phyloP scores from a whole-genome alignment of 1,140 invertebrate genomes.

The Phortica variegata region DNA sequence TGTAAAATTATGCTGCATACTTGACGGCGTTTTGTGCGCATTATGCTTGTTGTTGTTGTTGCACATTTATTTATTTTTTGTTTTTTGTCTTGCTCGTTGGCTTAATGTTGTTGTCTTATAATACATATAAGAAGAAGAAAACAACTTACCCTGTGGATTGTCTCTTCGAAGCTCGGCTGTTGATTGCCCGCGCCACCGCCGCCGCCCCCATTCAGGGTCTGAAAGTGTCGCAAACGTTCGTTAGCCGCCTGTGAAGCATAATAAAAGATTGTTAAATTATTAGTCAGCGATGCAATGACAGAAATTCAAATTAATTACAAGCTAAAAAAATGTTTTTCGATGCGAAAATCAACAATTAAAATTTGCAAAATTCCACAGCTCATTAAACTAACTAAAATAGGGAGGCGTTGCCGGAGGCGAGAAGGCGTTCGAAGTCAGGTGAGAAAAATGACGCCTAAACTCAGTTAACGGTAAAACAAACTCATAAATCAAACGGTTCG shows the following conservation, averaged over 20 bases:
- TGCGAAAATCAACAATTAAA: too few relatives aligned
- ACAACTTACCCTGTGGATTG: constrained; percentile 76
- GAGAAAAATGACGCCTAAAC: background rate
- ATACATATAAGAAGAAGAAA: too few relatives aligned
- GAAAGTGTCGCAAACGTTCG: constrained; percentile 74
- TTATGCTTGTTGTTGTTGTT: background rate
- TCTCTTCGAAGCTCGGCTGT: constrained; percentile 80
- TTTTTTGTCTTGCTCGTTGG: too few relatives aligned
- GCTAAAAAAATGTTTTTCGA: too few relatives aligned
- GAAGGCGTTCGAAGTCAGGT: background rate
- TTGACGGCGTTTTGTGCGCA: background rate
- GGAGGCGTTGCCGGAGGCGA: background rate
- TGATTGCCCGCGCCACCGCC: constrained; percentile 54
- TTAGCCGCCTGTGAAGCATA: constrained; percentile 54
- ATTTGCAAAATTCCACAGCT: too few relatives aligned
- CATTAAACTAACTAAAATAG: too few relatives aligned
- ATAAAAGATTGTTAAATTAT: too few relatives aligned
- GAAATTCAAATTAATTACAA: constrained; percentile 31
- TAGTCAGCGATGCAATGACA: too few relatives aligned
- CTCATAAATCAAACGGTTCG: constrained; percentile 43
- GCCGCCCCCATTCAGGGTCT: constrained; percentile 69
- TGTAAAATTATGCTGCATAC: too few relatives aligned
- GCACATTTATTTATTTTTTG: too few relatives aligned
- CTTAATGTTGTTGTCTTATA: too few relatives aligned
- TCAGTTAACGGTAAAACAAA: constrained; percentile 14